Evolutionary conservation across 2,113 vertebrate genomes (phyloP).

Genomic region (Barbus barbus): DNA sequence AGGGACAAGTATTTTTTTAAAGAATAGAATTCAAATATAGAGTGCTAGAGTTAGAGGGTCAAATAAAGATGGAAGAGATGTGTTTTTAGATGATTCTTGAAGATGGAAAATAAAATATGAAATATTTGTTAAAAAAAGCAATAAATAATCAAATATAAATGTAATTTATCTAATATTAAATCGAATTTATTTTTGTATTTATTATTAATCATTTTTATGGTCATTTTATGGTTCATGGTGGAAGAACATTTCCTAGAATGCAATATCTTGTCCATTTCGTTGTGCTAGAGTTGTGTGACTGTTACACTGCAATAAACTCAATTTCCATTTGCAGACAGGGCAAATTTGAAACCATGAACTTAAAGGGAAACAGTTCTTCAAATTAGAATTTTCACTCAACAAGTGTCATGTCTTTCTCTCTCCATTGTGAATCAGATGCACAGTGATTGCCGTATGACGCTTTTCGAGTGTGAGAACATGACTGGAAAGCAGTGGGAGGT

Average conservation of each 20-base stretch:
- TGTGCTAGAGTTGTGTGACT: not conserved
- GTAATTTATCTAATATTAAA: too few species aligned
- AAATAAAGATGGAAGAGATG: too few species aligned
- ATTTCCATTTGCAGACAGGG: not conserved
- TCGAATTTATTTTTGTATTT: too few species aligned
- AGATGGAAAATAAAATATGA: too few species aligned
- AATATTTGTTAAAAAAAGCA: too few species aligned
- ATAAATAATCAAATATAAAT: too few species aligned
- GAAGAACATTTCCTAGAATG: not conserved
- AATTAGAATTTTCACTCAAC: not conserved
- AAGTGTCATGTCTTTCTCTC: not conserved
- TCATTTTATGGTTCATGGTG: not conserved
- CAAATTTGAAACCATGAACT: not conserved
- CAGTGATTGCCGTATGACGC: constrained; percentile 90
- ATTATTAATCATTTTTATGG: too few species aligned
- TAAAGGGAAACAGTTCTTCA: not conserved
- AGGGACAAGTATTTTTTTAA: too few species aligned
- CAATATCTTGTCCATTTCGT: not conserved
- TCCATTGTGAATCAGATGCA: constrained; percentile 78
- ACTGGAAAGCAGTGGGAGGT: constrained; percentile 90
- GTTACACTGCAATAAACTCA: not conserved
- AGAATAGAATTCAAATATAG: too few species aligned
- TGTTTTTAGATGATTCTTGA: too few species aligned
- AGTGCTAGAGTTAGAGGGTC: too few species aligned
- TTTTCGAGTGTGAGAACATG: constrained; percentile 93